Percentiles rank a stretch among this genome's conserved stretches.
These are phyloP conservation scores for Prionailurus bengalensis DNA, from an alignment of 2,113 vertebrate species.

Conservation along the genomic window DNA sequence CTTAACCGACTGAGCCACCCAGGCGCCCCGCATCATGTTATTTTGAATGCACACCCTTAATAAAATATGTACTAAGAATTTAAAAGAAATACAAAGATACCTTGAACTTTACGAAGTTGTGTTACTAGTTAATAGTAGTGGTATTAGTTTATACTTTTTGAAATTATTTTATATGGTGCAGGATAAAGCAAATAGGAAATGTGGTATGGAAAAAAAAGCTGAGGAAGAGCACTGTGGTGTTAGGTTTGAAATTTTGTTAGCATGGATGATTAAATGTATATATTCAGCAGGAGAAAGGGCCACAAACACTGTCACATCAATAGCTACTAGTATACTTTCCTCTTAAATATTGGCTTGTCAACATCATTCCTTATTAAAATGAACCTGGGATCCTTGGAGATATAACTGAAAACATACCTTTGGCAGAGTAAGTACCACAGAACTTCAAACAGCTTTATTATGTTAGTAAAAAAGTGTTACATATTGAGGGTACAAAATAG, in stretches of 20 bases:
- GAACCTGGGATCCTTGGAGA: neutral
- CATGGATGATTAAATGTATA: neutral
- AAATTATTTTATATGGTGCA: neutral
- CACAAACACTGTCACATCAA: neutral
- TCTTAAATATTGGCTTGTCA: neutral
- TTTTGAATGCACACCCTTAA: neutral
- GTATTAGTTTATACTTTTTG: neutral
- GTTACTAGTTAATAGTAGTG: neutral
- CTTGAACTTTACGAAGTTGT: neutral
- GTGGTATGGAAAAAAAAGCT: neutral
- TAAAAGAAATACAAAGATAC: neutral
- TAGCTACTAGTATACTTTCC: neutral
- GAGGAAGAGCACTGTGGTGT: neutral
- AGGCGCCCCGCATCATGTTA: neutral
- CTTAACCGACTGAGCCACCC: too few species aligned
- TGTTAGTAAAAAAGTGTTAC: neutral
- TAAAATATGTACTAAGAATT: neutral
- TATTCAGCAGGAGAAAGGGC: neutral
- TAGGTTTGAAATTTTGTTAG: neutral
- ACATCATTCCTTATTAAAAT: neutral
- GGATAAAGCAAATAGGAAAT: neutral
- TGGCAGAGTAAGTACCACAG: neutral
- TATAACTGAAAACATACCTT: neutral
- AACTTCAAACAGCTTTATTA: neutral
- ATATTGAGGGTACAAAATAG: neutral